Evolutionary conservation across 2,888 invertebrate species (phyloP).

Genomic region (Dicyrtoma fusca): DNA sequence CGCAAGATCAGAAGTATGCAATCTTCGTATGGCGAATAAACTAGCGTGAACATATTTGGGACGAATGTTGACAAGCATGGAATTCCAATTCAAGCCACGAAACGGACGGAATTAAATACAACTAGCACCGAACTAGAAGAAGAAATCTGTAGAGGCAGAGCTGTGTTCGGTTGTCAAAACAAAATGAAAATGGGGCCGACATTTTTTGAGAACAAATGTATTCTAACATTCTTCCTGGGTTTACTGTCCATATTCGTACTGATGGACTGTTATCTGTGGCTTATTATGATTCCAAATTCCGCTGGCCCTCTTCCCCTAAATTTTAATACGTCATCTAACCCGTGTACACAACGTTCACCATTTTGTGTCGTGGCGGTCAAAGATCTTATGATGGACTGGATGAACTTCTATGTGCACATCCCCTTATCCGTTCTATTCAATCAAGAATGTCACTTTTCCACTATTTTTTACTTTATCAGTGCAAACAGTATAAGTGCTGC

Average conservation of each 20-base stretch:
- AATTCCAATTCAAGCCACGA: too few relatives aligned
- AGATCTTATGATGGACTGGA: slow-evolving; percentile 78
- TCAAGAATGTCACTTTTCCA: slow-evolving; percentile 68
- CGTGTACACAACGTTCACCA: slow-evolving; percentile 65
- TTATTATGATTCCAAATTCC: background rate
- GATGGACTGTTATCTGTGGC: slow-evolving; percentile 9
- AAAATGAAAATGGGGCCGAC: slow-evolving; percentile 2
- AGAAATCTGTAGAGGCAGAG: too few relatives aligned
- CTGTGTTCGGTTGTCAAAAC: too few relatives aligned
- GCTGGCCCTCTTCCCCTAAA: slow-evolving; percentile 22
- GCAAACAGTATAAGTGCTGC: slow-evolving; percentile 82
- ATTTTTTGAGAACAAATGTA: slow-evolving; percentile 17
- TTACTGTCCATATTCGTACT: slow-evolving; percentile 1
- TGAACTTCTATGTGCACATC: slow-evolving; percentile 80
- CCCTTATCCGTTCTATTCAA: slow-evolving; percentile 78
- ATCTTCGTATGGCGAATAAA: too few relatives aligned
- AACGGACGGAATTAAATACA: too few relatives aligned
- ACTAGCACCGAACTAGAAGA: too few relatives aligned
- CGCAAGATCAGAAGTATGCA: too few relatives aligned
- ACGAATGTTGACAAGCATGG: too few relatives aligned
- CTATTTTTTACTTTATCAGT: slow-evolving; percentile 66
- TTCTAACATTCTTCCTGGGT: background rate
- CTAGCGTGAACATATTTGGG: too few relatives aligned
- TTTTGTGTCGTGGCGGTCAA: slow-evolving; percentile 81
- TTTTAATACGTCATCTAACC: slow-evolving; percentile 9